These are phyloP conservation scores for Salmo trutta DNA, from an alignment of 2,797 vertebrate genomes.

Conservation along the genomic window DNA sequence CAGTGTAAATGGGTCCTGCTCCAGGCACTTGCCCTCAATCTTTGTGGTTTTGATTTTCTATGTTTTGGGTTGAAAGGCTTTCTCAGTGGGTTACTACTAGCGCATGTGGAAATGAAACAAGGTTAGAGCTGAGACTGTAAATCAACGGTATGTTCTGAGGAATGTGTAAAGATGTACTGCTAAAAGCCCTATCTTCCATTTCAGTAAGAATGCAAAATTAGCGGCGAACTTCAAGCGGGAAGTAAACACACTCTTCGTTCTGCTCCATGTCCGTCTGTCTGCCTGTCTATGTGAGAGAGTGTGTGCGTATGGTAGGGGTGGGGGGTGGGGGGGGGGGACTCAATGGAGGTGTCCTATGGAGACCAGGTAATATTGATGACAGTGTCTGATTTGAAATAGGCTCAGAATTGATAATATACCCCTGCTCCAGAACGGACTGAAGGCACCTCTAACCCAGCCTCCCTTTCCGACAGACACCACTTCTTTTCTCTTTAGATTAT, in stretches of 20 bases:
- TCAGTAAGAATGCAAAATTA: constrained; percentile 26
- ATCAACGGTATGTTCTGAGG: constrained; percentile 41
- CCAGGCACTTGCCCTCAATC: constrained; percentile 34
- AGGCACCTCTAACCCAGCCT: constrained; percentile 24
- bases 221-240: constrained; percentile 19
- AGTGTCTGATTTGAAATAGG: constrained; percentile 63
- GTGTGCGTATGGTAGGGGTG: constrained; percentile 7
- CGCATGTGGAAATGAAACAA: constrained; percentile 59
- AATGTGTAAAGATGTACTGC: constrained; percentile 28
- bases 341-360: constrained; percentile 44
- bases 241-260: constrained; percentile 28
- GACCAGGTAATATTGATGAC: constrained; percentile 44
- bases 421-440: constrained; percentile 4
- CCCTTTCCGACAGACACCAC: constrained; percentile 7
- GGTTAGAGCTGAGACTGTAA: constrained; percentile 45
- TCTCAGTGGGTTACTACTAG: constrained; percentile 51
- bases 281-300: constrained; percentile 8
- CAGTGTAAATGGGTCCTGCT: constrained; percentile 55
- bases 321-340: constrained; percentile 14
- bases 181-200: constrained; percentile 11
- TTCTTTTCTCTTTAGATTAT: constrained; percentile 51
- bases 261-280: constrained; percentile 21
- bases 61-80: constrained; percentile 50
- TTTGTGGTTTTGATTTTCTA: constrained; percentile 54
- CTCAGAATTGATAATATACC: constrained; percentile 55